Base-by-base conservation (phyloP, 1,140 invertebrate species). In the Ooceraea biroi region DNA sequence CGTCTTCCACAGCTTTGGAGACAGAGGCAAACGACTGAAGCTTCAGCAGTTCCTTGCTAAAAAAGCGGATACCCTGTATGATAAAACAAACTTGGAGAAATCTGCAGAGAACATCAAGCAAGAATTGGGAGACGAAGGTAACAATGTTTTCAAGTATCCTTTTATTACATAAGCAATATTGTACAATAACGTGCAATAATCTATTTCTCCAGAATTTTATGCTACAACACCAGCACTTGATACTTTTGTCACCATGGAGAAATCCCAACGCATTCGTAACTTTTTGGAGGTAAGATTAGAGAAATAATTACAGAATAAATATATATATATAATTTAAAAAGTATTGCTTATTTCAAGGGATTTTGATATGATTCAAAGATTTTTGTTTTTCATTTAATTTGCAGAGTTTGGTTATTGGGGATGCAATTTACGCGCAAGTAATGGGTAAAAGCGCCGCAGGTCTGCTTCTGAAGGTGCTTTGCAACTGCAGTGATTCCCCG, bases 181-280 rank as follows among this genome's bases (percentile, higher is more conserved):
- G 17, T 22, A 22, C 10, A 74, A 85, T 44, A 11, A 27, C n/a
- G 44, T 71, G 11, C 5, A 30, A 52, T 60, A 14, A 60, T 17
- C 0, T 57, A 91, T 93, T 77, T 89, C 95, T 95, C 48, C 94
- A 97, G 97, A 97, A 94, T 95, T 96, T 92, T 98, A 96, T 96
- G 97, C 97, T 58, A 95, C 97, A 68, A 96, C 98, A 95, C 97
- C 98, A 83, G 97, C 98, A 0, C 96, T 97, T 93, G 98, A 99
- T 94, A 96, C 96, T 58, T 98, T 97, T 92, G 95, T 96, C 87
- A 94, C 94, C 27, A 96, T 97, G 84, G 97, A 98, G 90, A 96
- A 96, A 85, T 95, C 95, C 19, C 96, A 96, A 72, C 95, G 97
- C 87, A 94, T 97, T 36, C 95, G 96, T 77, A 96, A 97, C 94